Percentiles rank a stretch among this genome's conserved stretches.
Evolutionary conservation across 1,140 invertebrate species (phyloP).

Genomic region (Arion vulgaris): DNA sequence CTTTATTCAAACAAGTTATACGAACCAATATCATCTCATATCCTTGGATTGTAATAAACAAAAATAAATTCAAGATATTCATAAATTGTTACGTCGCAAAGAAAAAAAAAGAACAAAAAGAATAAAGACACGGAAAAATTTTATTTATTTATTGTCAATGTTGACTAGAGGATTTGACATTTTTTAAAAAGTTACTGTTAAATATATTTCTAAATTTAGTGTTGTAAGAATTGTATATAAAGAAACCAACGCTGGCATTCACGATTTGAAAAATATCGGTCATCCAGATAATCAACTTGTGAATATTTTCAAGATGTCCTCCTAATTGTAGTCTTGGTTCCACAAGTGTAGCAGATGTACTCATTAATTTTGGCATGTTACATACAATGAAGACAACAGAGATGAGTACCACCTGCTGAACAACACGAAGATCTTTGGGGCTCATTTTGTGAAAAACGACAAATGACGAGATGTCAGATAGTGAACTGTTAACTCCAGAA

Average conservation of each 20-base stretch:
- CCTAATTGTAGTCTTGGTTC: background rate
- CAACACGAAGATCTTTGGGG: background rate
- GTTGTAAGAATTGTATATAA: conserved; percentile 16
- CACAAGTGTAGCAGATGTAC: background rate
- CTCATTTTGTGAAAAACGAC: background rate
- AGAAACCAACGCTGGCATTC: background rate
- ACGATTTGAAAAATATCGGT: background rate
- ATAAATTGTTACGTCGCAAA: too few species aligned
- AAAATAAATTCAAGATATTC: too few species aligned
- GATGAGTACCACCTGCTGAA: conserved; percentile 6
- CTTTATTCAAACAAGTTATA: too few species aligned
- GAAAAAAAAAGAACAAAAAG: too few species aligned
- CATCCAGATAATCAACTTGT: background rate
- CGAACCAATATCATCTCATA: too few species aligned
- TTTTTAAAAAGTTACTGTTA: too few species aligned
- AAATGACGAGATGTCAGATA: background rate
- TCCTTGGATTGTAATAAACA: too few species aligned
- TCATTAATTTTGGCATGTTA: conserved; percentile 8
- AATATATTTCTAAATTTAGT: conserved; percentile 7
- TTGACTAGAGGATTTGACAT: too few species aligned
- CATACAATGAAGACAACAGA: background rate
- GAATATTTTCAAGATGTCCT: background rate
- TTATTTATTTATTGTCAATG: too few species aligned
- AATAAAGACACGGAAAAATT: too few species aligned
- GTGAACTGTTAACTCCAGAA: background rate